Base-by-base conservation (phyloP, 2,797 vertebrate genomes). In the Rhinogobio ventralis region DNA sequence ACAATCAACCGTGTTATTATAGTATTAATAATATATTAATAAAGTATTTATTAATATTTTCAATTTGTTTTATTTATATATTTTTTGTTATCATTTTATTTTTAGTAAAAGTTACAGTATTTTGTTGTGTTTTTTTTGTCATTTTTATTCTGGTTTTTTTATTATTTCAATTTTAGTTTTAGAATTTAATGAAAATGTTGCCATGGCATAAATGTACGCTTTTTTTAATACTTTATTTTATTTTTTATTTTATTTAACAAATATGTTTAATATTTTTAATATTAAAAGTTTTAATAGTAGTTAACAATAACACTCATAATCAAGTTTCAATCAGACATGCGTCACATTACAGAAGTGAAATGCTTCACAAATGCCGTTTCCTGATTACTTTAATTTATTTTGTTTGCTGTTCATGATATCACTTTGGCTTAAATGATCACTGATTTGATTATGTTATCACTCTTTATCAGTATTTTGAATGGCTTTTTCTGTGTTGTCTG, bases 401-500 rank as follows among this genome's bases (percentile, higher is more conserved):
- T 15, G 6, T 69, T n/a, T 69, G 10, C 7, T 71, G 68, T 45
- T 45, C 23, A 15, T 25, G n/a, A 60, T 25, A 6, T 25, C 14
- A 71, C 39, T 68, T 71, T 17, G 14, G n/a, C 68, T 25, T 36
- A 4, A 67, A 30, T 7, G 45, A 73, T 51, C 15, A 49, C n/a
- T 17, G n/a, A 28, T 30, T 30, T 13, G 7, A 45, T 25, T 25
- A 30, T 13, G 5, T 11, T 51, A 46, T 25, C n/a, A 0, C n/a
- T 66, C 28, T 17, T 46, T 71, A 51, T 33, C 28, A 51, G 49
- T 51, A 62, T 51, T 33, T 6, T 53, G 1, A 74, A 1, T 30
- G 45, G 25, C 8, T 20, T 73, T 73, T 60, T 45, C 55, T 77
- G 33, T 25, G n/a, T 77, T 17, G 55, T 62, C 45, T 79, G 45